Conservation (phyloP, 2,113 vertebrate genomes). For the Sturnus vulgaris region DNA sequence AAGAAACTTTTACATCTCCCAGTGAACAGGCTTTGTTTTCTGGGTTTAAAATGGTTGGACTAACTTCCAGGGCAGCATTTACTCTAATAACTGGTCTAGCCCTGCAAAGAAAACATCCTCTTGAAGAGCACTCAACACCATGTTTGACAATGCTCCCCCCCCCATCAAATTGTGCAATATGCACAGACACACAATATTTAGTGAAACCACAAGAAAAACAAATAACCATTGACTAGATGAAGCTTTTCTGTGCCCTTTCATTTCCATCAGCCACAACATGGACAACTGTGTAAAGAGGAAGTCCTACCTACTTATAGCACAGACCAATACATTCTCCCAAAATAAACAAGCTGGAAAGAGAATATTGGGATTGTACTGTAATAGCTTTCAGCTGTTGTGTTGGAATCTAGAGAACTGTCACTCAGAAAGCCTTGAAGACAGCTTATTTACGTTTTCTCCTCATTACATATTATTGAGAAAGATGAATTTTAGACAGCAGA, state of each 20-base stretch:
- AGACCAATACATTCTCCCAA: background rate
- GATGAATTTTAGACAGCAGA: background rate
- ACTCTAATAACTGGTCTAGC: constrained; percentile 93
- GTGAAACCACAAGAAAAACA: background rate
- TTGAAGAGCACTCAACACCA: background rate
- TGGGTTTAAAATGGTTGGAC: constrained; percentile 90
- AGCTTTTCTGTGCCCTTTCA: background rate
- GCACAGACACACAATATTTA: background rate
- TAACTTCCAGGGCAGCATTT: constrained; percentile 87
- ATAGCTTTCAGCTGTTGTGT: background rate
- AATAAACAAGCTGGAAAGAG: background rate
- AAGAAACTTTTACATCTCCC: constrained; percentile 80
- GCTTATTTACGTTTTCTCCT: background rate
- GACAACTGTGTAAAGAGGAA: background rate
- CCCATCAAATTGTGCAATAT: background rate
- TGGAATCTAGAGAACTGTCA: background rate
- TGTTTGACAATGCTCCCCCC: background rate
- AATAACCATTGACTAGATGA: background rate
- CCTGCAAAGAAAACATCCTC: constrained; percentile 67
- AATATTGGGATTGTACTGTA: background rate
- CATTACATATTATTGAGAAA: background rate
- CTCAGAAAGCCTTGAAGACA: background rate
- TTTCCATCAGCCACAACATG: background rate
- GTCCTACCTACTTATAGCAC: background rate
- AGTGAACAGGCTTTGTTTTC: constrained; percentile 84